A percentile compares a stretch with the other conserved stretches of the same genome.
phyloP scores from a whole-genome alignment of 2,888 invertebrate species.

The Drosophila falleni region DNA sequence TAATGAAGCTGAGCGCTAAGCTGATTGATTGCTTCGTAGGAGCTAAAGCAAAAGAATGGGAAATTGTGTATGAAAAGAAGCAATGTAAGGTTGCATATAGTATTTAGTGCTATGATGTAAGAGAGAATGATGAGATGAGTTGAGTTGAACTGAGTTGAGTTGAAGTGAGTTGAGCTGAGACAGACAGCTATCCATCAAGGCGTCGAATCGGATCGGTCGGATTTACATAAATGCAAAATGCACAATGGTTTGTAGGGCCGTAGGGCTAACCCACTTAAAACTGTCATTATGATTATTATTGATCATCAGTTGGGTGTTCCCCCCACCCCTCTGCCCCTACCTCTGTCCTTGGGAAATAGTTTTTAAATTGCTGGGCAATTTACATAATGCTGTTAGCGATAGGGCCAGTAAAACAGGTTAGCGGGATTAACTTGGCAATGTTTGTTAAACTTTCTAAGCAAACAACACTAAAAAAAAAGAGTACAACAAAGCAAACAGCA shows the following conservation, averaged over 20 bases:
- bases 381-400: constrained; percentile 60
- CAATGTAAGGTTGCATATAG: constrained; percentile 40
- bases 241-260: constrained; percentile 40
- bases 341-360: constrained; percentile 24
- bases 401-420: constrained; percentile 68
- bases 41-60: constrained; percentile 34
- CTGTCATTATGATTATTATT: constrained; percentile 80
- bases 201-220: constrained; percentile 11
- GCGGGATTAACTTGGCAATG: constrained; percentile 72
- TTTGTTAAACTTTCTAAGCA: constrained; percentile 76
- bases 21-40: constrained; percentile 69
- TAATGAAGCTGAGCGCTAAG: constrained; percentile 75
- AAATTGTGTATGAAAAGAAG: constrained; percentile 24
- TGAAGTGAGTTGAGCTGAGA: constrained; percentile 1
- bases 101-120: constrained; percentile 59
- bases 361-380: constrained; percentile 58
- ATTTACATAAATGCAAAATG: constrained; percentile 63
- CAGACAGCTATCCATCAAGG: constrained; percentile 73
- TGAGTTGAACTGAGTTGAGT: constrained; percentile 7
- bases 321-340: constrained; percentile 1
- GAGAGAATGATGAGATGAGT: constrained; percentile 30
- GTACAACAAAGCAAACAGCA: constrained; percentile 23
- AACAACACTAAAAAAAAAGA: constrained; percentile 24
- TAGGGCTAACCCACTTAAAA: constrained; percentile 75
- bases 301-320: constrained; percentile 58